Percentiles rank a stretch among this genome's conserved stretches.
These are phyloP conservation scores for Chlorodrepanis virens DNA, from an alignment of 2,113 vertebrate genomes.

Conservation along the genomic window DNA sequence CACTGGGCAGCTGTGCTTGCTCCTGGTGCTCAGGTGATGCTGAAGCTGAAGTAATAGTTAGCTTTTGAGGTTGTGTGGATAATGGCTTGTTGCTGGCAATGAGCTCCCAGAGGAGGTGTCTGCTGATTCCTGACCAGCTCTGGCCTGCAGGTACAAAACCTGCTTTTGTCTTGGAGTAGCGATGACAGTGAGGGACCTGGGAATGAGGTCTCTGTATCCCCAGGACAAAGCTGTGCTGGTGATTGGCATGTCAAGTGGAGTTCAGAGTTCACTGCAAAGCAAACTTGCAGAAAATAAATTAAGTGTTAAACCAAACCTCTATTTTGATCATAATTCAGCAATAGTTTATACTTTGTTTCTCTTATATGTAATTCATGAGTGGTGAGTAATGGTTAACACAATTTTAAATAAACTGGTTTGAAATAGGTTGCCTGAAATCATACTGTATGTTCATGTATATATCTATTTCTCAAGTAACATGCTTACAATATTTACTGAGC, in stretches of 20 bases:
- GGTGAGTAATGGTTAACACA: neutral
- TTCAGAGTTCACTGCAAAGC: neutral
- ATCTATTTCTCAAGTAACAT: neutral
- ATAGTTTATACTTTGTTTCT: neutral
- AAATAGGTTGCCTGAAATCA: neutral
- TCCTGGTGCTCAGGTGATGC: neutral
- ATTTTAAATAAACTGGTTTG: neutral
- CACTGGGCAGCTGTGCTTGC: accelerated
- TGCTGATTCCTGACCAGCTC: neutral
- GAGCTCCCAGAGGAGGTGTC: neutral
- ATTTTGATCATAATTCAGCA: neutral
- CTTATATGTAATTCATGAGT: neutral
- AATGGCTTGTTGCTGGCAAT: neutral
- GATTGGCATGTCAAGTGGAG: neutral
- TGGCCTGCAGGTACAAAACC: neutral
- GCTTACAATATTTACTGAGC: neutral
- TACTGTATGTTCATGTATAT: neutral
- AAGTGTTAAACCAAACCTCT: neutral
- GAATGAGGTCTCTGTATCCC: neutral
- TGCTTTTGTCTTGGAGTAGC: neutral
- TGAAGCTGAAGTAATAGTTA: neutral
- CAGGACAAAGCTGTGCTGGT: neutral
- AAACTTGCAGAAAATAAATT: neutral
- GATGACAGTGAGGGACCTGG: neutral
- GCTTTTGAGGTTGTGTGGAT: neutral